Evolutionary conservation across 2,113 vertebrate genomes (phyloP).

Genomic region (Eulemur macaco): DNA sequence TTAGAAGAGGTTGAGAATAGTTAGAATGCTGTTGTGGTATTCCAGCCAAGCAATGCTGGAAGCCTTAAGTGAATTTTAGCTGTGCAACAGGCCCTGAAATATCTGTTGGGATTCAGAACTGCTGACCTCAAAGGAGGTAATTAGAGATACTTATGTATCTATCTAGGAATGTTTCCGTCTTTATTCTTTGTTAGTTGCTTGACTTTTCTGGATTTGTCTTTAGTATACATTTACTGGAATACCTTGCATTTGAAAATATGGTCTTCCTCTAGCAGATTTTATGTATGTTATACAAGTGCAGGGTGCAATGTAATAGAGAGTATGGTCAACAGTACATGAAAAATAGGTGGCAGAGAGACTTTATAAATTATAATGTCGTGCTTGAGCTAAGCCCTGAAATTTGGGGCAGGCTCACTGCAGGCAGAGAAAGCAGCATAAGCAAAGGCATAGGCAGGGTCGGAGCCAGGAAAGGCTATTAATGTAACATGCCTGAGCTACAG

Average conservation of each 20-base stretch:
- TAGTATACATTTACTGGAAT: neutral
- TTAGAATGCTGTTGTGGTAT: neutral
- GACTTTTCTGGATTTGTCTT: neutral
- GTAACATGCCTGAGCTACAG: neutral
- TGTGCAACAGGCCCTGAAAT: neutral
- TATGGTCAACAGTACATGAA: neutral
- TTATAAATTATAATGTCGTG: neutral
- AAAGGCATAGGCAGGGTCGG: neutral
- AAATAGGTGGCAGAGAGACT: neutral
- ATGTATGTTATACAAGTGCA: neutral
- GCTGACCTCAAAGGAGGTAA: neutral
- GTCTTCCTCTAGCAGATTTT: neutral
- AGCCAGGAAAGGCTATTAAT: neutral
- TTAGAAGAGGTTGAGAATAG: neutral
- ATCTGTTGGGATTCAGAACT: neutral
- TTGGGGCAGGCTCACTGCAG: neutral
- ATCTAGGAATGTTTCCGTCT: neutral
- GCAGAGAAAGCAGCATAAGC: neutral
- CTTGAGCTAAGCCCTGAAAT: neutral
- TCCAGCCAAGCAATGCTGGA: neutral
- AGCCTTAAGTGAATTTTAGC: neutral
- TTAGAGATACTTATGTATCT: neutral
- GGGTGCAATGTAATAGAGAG: neutral
- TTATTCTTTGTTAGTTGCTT: neutral
- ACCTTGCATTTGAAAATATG: neutral